These are phyloP conservation scores for Anthopleura sola DNA, from an alignment of 64 coral and sea anemone species.

Conservation along the genomic window DNA sequence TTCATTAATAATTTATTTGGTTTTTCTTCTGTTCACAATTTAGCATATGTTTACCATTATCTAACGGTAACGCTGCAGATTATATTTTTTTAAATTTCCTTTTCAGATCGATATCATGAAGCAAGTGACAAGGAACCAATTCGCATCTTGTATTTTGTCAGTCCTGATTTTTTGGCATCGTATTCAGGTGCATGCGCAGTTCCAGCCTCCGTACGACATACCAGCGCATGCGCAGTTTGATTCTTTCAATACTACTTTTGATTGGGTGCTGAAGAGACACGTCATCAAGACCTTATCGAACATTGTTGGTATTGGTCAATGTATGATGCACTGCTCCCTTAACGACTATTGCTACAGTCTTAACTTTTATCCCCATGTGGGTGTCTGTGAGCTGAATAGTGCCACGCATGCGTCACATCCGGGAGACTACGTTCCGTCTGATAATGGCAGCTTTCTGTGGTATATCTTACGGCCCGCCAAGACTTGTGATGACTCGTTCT, in stretches of 20 bases:
- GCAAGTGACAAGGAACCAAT: too few relatives aligned
- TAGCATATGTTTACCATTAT: too few relatives aligned
- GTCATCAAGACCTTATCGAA: neutral
- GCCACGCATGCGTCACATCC: neutral
- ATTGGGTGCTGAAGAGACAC: neutral
- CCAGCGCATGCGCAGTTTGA: neutral
- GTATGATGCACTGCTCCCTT: neutral
- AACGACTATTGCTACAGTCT: neutral
- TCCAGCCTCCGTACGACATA: neutral
- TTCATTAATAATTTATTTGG: too few relatives aligned
- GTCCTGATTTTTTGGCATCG: too few relatives aligned
- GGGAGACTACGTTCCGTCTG: neutral
- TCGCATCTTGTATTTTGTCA: too few relatives aligned
- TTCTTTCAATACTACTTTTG: neutral
- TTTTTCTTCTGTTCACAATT: too few relatives aligned
- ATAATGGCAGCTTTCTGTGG: neutral
- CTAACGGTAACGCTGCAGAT: too few relatives aligned
- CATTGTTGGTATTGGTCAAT: neutral
- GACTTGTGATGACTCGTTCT: neutral
- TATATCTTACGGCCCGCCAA: neutral
- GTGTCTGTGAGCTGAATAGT: slow-evolving; percentile 7
- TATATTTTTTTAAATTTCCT: too few relatives aligned
- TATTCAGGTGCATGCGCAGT: neutral
- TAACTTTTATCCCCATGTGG: neutral
- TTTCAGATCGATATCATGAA: too few relatives aligned